Conservation (phyloP, 2,888 invertebrate genomes). For the Acanthosepion lycidas region DNA sequence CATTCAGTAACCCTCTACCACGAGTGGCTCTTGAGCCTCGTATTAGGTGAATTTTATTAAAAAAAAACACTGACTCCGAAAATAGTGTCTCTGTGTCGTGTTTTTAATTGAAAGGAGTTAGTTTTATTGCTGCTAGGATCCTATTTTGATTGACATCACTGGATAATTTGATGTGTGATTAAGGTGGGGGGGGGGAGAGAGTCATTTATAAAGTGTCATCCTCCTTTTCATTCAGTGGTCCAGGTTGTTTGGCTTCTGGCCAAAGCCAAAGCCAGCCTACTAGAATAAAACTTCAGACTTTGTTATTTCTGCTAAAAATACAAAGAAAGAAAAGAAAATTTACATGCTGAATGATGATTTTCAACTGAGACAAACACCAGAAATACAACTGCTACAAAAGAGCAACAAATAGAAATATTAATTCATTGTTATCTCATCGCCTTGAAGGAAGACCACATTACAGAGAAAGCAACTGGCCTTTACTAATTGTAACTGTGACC, state of each 20-base stretch:
- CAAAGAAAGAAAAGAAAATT: background rate
- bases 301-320: background rate
- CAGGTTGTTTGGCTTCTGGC: background rate
- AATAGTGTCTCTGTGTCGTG: background rate
- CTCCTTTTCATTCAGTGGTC: background rate
- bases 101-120: background rate
- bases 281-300: background rate
- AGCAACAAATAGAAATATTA: background rate
- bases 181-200: background rate
- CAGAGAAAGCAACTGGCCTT: background rate
- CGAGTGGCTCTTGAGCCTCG: too few relatives aligned
- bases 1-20: too few relatives aligned
- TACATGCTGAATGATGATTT: background rate
- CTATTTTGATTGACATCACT: background rate
- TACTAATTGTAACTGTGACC: background rate
- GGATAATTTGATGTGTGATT: background rate
- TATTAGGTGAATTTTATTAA: too few relatives aligned
- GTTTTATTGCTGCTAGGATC: background rate
- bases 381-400: background rate
- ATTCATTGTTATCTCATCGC: background rate
- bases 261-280: background rate
- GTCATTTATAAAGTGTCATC: background rate
- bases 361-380: background rate
- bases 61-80: background rate
- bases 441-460: background rate